phyloP scores from a whole-genome alignment of 2,797 vertebrate species.

The Pelodytes ibericus region DNA sequence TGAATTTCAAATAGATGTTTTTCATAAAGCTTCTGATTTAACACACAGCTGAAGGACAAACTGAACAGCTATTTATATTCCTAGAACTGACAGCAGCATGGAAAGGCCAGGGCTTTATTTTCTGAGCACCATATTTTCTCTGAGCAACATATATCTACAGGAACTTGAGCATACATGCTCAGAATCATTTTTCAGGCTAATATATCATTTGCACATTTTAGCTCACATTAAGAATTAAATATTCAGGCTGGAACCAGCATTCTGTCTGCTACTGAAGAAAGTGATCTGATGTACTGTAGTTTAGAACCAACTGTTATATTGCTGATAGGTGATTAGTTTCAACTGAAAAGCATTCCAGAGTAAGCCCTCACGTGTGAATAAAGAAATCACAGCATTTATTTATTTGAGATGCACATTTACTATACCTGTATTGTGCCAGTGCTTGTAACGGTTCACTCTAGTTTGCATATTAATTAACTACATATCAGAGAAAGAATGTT shows the following conservation, averaged over 20 bases:
- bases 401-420: too few relatives aligned
- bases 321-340: too few relatives aligned
- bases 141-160: slow-evolving; percentile 36
- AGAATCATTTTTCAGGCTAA: slow-evolving; percentile 38
- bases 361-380: too few relatives aligned
- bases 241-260: slow-evolving; percentile 18
- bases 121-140: slow-evolving; percentile 19
- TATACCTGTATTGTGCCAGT: too few relatives aligned
- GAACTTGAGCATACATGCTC: slow-evolving; percentile 20
- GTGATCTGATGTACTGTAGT: too few relatives aligned
- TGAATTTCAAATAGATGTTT: slow-evolving; percentile 62
- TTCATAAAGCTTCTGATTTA: slow-evolving; percentile 60
- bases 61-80: slow-evolving; percentile 68
- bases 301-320: too few relatives aligned
- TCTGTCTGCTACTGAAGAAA: not conserved
- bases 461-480: too few relatives aligned
- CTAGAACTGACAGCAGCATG: slow-evolving; percentile 41
- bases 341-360: too few relatives aligned
- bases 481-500: too few relatives aligned
- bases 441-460: too few relatives aligned
- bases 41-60: slow-evolving; percentile 69
- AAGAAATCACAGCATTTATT: too few relatives aligned
- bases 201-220: slow-evolving; percentile 43
- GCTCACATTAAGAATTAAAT: slow-evolving; percentile 36
- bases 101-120: slow-evolving; percentile 34